These are phyloP conservation scores for Ditula angustiorana DNA, from an alignment of 2,888 invertebrate genomes.

Conservation along the genomic window DNA sequence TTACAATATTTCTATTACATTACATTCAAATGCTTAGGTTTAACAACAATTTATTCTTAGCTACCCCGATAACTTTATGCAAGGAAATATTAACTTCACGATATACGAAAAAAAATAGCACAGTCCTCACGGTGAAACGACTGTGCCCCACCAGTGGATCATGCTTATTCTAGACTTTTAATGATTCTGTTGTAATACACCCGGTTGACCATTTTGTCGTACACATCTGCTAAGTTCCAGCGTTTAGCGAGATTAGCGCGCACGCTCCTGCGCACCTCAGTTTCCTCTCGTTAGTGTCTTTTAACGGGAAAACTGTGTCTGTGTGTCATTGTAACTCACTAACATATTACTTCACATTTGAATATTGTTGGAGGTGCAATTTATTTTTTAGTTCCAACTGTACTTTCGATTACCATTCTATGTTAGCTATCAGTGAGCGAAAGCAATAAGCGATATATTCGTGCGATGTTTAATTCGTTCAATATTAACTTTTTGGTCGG, in stretches of 20 bases:
- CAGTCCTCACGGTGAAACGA: too few relatives aligned
- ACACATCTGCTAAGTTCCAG: constrained; percentile 25
- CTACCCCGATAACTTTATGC: neutral
- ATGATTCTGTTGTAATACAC: constrained; percentile 4
- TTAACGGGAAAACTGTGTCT: constrained; percentile 37
- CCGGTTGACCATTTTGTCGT: constrained; percentile 5
- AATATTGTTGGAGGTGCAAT: too few relatives aligned
- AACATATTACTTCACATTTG: neutral
- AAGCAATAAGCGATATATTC: too few relatives aligned
- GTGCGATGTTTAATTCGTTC: too few relatives aligned
- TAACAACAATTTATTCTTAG: neutral
- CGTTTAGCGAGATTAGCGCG: constrained; percentile 30
- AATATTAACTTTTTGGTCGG: too few relatives aligned
- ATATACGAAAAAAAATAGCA: neutral
- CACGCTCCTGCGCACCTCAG: constrained; percentile 9
- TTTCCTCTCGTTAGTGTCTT: constrained; percentile 36
- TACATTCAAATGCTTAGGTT: too few relatives aligned
- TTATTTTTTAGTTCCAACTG: too few relatives aligned
- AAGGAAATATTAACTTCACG: constrained; percentile 1
- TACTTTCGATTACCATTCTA: too few relatives aligned
- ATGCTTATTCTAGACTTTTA: too few relatives aligned
- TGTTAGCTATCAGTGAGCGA: too few relatives aligned
- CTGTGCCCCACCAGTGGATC: too few relatives aligned
- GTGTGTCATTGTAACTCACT: constrained; percentile 26
- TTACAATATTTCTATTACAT: too few relatives aligned